phyloP scores from a whole-genome alignment of 2,888 invertebrate genomes.

The Cynaeus angustus region DNA sequence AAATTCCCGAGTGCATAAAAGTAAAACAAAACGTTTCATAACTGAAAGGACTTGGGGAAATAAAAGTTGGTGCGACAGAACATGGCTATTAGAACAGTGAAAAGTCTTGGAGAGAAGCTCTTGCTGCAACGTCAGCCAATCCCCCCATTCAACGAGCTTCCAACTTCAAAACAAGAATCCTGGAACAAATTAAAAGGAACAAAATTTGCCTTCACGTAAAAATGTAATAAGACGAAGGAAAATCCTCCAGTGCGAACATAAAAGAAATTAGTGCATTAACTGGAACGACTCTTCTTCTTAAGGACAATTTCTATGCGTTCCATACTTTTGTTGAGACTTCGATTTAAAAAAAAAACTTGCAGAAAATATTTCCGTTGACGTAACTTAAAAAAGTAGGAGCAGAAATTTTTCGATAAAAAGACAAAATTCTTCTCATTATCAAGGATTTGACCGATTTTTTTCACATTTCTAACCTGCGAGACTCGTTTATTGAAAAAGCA shows the following conservation, averaged over 20 bases:
- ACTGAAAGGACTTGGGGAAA: neutral
- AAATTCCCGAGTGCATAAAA: neutral
- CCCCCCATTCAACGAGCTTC: conserved; percentile 12
- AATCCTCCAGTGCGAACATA: conserved; percentile 15
- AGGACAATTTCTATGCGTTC: conserved; percentile 41
- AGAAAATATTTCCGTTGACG: too few species aligned
- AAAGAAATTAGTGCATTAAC: conserved; percentile 41
- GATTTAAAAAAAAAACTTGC: too few species aligned
- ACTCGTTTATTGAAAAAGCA: too few species aligned
- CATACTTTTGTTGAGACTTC: neutral
- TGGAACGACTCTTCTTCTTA: conserved; percentile 36
- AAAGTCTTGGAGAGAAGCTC: conserved; percentile 21
- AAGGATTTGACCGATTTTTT: too few species aligned
- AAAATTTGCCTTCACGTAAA: conserved; percentile 30
- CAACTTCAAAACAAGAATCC: conserved; percentile 25
- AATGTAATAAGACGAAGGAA: conserved; percentile 27
- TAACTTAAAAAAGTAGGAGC: too few species aligned
- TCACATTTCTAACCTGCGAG: too few species aligned
- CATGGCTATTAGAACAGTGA: conserved; percentile 28
- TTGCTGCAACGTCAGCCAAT: neutral
- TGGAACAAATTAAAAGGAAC: conserved; percentile 20
- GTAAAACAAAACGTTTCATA: neutral
- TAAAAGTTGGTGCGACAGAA: conserved; percentile 17
- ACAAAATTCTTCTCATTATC: too few species aligned
- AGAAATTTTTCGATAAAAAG: too few species aligned